Percentiles rank a stretch among this genome's conserved stretches.
phyloP scores from a whole-genome alignment of 2,797 vertebrate genomes.

The Gallinago nigripennis region DNA sequence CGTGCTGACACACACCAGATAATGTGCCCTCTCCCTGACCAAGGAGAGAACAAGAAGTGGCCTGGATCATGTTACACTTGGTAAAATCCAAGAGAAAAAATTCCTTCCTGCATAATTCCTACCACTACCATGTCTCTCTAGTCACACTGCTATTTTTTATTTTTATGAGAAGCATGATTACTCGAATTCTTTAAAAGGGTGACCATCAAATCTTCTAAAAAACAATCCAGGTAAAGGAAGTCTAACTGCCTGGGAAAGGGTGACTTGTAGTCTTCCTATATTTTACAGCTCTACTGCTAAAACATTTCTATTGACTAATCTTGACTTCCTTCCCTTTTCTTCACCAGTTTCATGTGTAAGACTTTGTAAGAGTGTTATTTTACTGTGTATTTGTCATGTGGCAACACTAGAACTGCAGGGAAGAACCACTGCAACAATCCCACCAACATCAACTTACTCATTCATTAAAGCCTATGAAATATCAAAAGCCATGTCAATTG shows the following conservation, averaged over 20 bases:
- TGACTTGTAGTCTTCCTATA: not conserved
- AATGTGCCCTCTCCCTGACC: not conserved
- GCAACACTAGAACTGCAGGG: not conserved
- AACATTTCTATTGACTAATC: not conserved
- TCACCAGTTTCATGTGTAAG: not conserved
- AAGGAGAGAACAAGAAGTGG: not conserved
- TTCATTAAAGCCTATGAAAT: not conserved
- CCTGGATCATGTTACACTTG: not conserved
- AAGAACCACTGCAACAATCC: not conserved
- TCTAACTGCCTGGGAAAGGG: not conserved
- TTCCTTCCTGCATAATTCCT: not conserved
- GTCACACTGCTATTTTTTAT: not conserved
- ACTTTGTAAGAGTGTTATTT: not conserved
- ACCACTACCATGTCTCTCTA: not conserved
- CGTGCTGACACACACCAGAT: not conserved
- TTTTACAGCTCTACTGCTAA: not conserved
- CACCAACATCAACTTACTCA: not conserved
- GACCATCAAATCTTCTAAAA: not conserved
- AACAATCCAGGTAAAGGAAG: not conserved
- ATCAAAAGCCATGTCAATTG: not conserved
- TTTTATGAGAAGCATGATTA: not conserved
- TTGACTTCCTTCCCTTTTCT: not conserved
- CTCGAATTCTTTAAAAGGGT: not conserved
- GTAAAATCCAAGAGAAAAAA: not conserved
- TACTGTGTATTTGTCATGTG: not conserved